Evolutionary conservation across 2,888 invertebrate genomes (phyloP).

Genomic region (Reticulitermes lucifugus): DNA sequence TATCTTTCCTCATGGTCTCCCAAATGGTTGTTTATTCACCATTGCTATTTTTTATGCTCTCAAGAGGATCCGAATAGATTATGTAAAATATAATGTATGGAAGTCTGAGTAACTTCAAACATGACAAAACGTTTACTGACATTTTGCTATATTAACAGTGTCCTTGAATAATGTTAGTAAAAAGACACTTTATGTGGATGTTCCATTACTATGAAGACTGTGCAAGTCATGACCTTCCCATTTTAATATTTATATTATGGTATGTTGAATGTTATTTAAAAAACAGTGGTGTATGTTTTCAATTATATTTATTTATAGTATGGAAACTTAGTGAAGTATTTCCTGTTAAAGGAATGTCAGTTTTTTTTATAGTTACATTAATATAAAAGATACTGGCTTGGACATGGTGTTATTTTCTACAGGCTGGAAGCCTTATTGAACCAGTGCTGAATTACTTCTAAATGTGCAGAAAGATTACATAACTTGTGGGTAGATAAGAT

Average conservation of each 20-base stretch:
- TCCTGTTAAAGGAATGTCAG: neutral
- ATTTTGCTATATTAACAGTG: neutral
- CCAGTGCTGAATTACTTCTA: neutral
- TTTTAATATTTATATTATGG: slow-evolving; percentile 25
- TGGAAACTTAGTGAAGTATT: slow-evolving; percentile 1
- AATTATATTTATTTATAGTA: slow-evolving; percentile 12
- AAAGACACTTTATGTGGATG: neutral
- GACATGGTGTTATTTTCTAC: neutral
- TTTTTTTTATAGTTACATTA: neutral
- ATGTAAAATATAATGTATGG: no score
- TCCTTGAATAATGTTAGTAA: neutral
- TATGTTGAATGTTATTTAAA: slow-evolving; percentile 26
- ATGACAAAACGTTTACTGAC: no score
- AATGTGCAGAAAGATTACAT: neutral
- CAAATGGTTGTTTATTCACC: no score
- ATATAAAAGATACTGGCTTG: slow-evolving; percentile 2
- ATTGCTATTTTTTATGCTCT: no score
- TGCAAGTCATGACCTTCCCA: slow-evolving; percentile 24
- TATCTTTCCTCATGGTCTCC: no score
- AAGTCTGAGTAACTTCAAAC: no score
- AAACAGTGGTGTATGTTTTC: slow-evolving; percentile 5
- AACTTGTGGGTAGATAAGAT: slow-evolving; percentile 3
- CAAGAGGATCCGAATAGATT: no score
- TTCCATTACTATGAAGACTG: neutral
- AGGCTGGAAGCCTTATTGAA: neutral